Conservation (phyloP, 2,888 invertebrate genomes). For the Branchipolynoe longqiensis region DNA sequence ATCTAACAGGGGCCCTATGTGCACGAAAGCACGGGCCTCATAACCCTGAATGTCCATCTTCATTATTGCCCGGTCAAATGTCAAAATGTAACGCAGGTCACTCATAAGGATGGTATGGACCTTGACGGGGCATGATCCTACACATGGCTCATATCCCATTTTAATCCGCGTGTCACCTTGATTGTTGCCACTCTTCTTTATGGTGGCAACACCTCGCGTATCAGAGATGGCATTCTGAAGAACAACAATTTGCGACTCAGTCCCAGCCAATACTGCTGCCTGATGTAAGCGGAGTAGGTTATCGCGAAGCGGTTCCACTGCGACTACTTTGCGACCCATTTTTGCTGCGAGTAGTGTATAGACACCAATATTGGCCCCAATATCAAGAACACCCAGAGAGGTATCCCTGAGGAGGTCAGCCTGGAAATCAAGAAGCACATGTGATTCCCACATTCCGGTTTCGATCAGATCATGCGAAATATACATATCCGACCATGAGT, state of each 20-base stretch:
- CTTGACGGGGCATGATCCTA: slow-evolving; percentile 65
- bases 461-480: slow-evolving; percentile 67
- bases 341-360: slow-evolving; percentile 67
- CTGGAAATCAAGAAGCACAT: slow-evolving; percentile 63
- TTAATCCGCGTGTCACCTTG: slow-evolving; percentile 68
- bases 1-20: slow-evolving; percentile 62
- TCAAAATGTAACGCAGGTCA: slow-evolving; percentile 64
- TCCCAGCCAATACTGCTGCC: slow-evolving; percentile 6
- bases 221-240: slow-evolving; percentile 65
- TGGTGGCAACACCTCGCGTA: slow-evolving; percentile 56
- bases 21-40: slow-evolving; percentile 66
- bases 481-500: slow-evolving; percentile 64
- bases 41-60: slow-evolving; percentile 62
- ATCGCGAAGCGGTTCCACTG: slow-evolving; percentile 66
- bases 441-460: slow-evolving; percentile 66
- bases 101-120: slow-evolving; percentile 67
- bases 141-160: slow-evolving; percentile 60
- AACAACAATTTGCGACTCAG: slow-evolving; percentile 47
- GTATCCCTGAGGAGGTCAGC: slow-evolving; percentile 62
- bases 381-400: slow-evolving; percentile 65
- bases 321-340: slow-evolving; percentile 66
- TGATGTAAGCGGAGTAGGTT: slow-evolving; percentile 63
- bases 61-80: slow-evolving; percentile 39
- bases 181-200: slow-evolving; percentile 66
- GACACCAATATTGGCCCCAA: slow-evolving; percentile 70